Base-by-base conservation (phyloP, 92 coral and sea anemone species). In the Porites cylindrica region DNA sequence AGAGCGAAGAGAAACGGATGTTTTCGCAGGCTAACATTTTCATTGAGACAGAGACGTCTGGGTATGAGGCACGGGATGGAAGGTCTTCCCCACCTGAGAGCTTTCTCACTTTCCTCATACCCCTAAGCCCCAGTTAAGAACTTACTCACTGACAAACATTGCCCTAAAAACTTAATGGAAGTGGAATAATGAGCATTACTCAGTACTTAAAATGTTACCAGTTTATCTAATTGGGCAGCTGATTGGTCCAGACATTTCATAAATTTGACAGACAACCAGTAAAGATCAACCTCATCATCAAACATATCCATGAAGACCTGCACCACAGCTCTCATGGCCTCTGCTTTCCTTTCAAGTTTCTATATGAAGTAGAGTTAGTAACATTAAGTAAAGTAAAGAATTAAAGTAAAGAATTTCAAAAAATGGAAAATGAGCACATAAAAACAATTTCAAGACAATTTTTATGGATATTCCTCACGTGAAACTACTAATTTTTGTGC, bases 271-370 rank as follows among this genome's bases (percentile, higher is more conserved):
- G 99, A 91, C 86, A 93, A 51, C 97, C 98, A 97, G 86, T 88
- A 97, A 11, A 96, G 83, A 66, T 97, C 99, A 68, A 85, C 90
- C 54, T 89, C 87, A 70, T 95, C 91, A 58, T 95, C 99, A 93
- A 97, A 97, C 92, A 97, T 97, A 65, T 93, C 95, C 12, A 82
- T 90, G 86, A 97, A 95, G 50, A 97, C 94, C 63, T 76, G 80
- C 77, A 96, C 98, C 24, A 95, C 92, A 20, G 91, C 78, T 70
- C 82, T 84, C 81, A 97, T 77, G 61, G 83, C 78, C n/a, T 91
- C 87, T 51, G 92, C 83, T 51, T 89, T 91, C 67, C 87, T 95
- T 78, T 90, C 83, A 29, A 94, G 81, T 70, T 84, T 75, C 98
- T 95, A 64, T 38, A 54, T 1, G 21, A 56, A 54, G 12, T 0